phyloP scores from a whole-genome alignment of 1,140 invertebrate species.

The Pomphorhynchus laevis region DNA sequence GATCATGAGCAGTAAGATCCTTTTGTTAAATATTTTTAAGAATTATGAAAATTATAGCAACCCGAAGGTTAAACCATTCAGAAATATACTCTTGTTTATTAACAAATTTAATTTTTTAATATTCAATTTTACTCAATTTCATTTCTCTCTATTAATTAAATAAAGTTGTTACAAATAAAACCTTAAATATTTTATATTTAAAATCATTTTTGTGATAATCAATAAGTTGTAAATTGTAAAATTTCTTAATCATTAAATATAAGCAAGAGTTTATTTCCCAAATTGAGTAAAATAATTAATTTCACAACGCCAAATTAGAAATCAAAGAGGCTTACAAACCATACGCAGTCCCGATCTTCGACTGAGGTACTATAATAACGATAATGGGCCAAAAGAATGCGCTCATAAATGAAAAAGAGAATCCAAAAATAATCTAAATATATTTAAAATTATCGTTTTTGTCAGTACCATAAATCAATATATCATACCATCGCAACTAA shows the following conservation, averaged over 20 bases:
- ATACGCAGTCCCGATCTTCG: slow-evolving; percentile 74
- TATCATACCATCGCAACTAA: slow-evolving; percentile 40
- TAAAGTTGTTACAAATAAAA: slow-evolving; percentile 3
- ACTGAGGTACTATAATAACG: slow-evolving; percentile 47
- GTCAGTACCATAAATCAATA: slow-evolving; percentile 9
- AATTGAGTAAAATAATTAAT: neutral
- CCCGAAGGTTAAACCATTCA: too few relatives aligned
- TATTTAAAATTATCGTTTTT: slow-evolving; percentile 11
- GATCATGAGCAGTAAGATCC: too few relatives aligned
- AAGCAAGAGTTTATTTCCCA: neutral
- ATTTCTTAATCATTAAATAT: neutral
- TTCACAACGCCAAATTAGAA: too few relatives aligned
- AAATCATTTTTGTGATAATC: too few relatives aligned
- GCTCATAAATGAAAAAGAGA: slow-evolving; percentile 59
- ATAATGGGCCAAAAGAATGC: slow-evolving; percentile 77
- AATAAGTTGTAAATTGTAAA: too few relatives aligned
- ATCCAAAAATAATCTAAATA: slow-evolving; percentile 35
- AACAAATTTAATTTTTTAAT: too few relatives aligned
- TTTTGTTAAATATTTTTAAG: too few relatives aligned
- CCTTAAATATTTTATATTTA: neutral
- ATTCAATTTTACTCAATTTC: too few relatives aligned
- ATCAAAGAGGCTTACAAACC: slow-evolving; percentile 41
- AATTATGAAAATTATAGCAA: too few relatives aligned
- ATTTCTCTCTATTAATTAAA: too few relatives aligned
- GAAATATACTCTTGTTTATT: too few relatives aligned